Conservation (phyloP, 1,140 invertebrate species). For the Agrypnia vestita region DNA sequence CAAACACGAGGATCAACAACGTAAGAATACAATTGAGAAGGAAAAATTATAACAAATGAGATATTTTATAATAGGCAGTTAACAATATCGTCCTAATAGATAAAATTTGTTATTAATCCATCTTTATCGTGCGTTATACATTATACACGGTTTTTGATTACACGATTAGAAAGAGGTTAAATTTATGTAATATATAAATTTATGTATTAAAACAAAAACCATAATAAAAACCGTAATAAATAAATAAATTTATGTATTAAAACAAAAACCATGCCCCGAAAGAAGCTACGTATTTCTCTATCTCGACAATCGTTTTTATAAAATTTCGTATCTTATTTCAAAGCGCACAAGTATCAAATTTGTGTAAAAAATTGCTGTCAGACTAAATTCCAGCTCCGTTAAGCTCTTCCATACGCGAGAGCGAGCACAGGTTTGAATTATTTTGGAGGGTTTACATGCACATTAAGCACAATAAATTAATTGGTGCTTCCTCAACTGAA, state of each 20-base stretch:
- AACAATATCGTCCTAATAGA: too few relatives aligned
- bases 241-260: too few relatives aligned
- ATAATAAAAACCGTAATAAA: too few relatives aligned
- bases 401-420: background rate
- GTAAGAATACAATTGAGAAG: too few relatives aligned
- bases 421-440: slow-evolving; percentile 33
- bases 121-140: background rate
- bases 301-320: slow-evolving; percentile 10
- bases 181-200: slow-evolving; percentile 42
- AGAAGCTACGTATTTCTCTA: background rate
- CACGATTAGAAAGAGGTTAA: slow-evolving; percentile 25
- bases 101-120: too few relatives aligned
- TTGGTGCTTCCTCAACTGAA: slow-evolving; percentile 28
- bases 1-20: too few relatives aligned
- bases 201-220: slow-evolving; percentile 5
- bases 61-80: too few relatives aligned
- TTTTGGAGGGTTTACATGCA: slow-evolving; percentile 19
- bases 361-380: background rate
- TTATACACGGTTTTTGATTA: slow-evolving; percentile 34
- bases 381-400: background rate
- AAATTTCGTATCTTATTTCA: slow-evolving; percentile 19
- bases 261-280: slow-evolving; percentile 23
- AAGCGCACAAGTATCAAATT: slow-evolving; percentile 20
- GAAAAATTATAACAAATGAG: too few relatives aligned
- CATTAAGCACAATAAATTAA: slow-evolving; percentile 34